phyloP scores from a whole-genome alignment of 2,113 vertebrate species.

The Misgurnus anguillicaudatus region DNA sequence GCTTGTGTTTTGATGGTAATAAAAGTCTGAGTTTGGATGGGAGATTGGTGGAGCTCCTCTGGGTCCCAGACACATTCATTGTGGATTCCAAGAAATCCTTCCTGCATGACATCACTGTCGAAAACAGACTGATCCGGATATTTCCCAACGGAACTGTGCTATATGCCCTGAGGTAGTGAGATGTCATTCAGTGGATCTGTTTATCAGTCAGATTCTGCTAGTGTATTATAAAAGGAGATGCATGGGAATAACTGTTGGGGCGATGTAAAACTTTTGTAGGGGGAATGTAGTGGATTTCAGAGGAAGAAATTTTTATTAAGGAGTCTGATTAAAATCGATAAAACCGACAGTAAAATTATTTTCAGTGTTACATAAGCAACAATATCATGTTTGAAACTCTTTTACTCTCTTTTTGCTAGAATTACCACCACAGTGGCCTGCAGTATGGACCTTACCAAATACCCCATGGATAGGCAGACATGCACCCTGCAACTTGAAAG shows the following conservation, averaged over 20 bases:
- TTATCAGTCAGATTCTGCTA: conserved; percentile 31
- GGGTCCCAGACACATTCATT: conserved; percentile 90
- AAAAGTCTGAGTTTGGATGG: conserved; percentile 90
- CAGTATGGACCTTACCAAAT: conserved; percentile 92
- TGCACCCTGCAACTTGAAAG: conserved; percentile 91
- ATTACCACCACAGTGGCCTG: conserved; percentile 89
- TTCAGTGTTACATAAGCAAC: not conserved
- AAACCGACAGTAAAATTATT: not conserved
- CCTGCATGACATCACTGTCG: conserved; percentile 90
- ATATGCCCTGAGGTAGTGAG: conserved; percentile 81
- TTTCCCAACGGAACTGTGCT: conserved; percentile 90
- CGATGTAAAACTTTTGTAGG: too few species aligned
- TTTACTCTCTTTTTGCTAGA: conserved; percentile 63
- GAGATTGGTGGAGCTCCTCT: conserved; percentile 87
- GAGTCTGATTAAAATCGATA: too few species aligned
- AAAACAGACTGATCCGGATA: conserved; percentile 89
- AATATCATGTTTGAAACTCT: conserved; percentile 15
- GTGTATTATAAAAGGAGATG: conserved; percentile 20
- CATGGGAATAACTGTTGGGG: not conserved
- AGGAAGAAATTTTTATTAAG: too few species aligned
- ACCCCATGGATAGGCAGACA: conserved; percentile 91
- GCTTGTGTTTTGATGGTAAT: conserved; percentile 86
- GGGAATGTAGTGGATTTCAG: too few species aligned
- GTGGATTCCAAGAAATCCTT: conserved; percentile 92
- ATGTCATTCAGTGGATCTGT: conserved; percentile 20